Evolutionary conservation across 2,797 vertebrate species (phyloP), one percentile per base, ranked within the genome.

Genomic region (Yasuhikotakia modesta): DNA sequence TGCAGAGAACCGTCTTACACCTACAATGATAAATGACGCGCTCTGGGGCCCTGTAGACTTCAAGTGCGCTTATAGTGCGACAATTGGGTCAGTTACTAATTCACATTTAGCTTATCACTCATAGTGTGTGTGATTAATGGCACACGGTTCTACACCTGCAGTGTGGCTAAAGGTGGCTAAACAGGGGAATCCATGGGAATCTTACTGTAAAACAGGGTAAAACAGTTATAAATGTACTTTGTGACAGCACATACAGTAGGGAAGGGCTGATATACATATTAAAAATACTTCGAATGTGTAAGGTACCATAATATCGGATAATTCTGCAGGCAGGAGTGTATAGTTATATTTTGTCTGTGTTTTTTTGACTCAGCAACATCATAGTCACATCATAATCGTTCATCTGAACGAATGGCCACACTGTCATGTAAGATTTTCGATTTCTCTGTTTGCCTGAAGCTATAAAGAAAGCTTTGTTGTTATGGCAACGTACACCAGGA

Each of bases 401-500:
- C 17, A 52, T 57, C 55, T n/a, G 5, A 43, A 64, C 30, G 11
- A 64, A 16, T 43, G 30, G 6, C 67, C 30, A 22, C 0, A 8
- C 30, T 53, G 66, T 43, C 75, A 70, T 63, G 19, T 32, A 45
- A 53, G 19, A 63, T 78, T 78, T 55, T 14, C 39, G 5, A 61
- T 61, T 64, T 64, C 32, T 78, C 46, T 0, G 21, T 53, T 19
- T 63, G 81, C 79, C 63, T 57, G 13, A 60, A 22, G 76, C 79
- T 82, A 82, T 82, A 85, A 76, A 88, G 87, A 87, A n/a, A 13
- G 39, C 67, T n/a, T n/a, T 77, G 86, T 89, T 90, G 83, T 86
- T 86, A 87, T 84, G 80, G 85, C 66, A 79, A 86, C 85, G 79
- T 58, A 58, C 24, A 48, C 27, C 11, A 24, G 39, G 14, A 77